phyloP scores from a whole-genome alignment of 2,113 vertebrate genomes.

The Malurus melanocephalus region DNA sequence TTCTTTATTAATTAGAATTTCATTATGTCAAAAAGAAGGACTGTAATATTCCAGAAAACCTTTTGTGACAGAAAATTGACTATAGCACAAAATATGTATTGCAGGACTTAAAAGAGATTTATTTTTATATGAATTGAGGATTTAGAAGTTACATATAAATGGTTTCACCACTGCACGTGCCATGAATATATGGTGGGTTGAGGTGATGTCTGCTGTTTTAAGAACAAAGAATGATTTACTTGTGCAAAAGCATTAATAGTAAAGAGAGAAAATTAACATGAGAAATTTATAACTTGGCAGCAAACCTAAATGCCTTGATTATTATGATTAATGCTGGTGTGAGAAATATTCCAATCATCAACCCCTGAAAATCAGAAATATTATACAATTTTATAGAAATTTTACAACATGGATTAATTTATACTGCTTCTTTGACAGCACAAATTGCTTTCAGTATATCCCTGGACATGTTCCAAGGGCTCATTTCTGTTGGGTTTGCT shows the following conservation, averaged over 20 bases:
- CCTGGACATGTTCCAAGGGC: not conserved
- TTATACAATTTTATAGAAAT: not conserved
- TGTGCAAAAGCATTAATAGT: not conserved
- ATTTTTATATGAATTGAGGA: not conserved
- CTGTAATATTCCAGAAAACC: not conserved
- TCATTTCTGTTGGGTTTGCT: not conserved
- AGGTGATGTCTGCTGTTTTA: not conserved
- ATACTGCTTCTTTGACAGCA: not conserved
- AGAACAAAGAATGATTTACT: not conserved
- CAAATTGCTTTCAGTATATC: not conserved
- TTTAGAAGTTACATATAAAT: not conserved
- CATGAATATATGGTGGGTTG: not conserved
- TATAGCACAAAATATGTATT: not conserved
- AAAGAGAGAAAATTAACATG: not conserved
- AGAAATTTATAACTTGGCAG: not conserved
- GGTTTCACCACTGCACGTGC: not conserved
- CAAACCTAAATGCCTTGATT: not conserved
- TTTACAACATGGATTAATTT: not conserved
- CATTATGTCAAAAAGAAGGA: not conserved
- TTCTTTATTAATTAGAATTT: not conserved
- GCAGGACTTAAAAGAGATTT: not conserved
- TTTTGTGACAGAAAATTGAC: not conserved
- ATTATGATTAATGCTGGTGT: not conserved
- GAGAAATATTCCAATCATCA: not conserved
- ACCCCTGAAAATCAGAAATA: not conserved